Evolutionary conservation across 2,797 vertebrate species (phyloP).

Genomic region (Artibeus lituratus): DNA sequence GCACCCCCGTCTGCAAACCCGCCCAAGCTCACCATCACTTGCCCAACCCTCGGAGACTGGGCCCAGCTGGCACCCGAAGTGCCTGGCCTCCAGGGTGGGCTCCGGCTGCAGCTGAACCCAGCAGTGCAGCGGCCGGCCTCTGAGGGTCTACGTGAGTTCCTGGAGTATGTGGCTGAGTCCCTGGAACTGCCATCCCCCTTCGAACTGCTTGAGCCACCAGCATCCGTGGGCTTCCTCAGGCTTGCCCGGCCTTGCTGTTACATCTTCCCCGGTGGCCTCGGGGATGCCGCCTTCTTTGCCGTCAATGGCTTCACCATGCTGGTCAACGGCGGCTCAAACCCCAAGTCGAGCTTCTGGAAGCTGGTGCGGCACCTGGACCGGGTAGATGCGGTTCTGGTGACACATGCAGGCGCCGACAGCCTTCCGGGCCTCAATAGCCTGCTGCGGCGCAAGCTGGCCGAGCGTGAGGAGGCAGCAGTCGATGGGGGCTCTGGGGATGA

Average conservation of each 20-base stretch:
- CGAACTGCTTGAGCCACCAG: conserved; percentile 91
- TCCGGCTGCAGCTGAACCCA: conserved; percentile 87
- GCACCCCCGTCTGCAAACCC: conserved; percentile 73
- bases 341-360: conserved; percentile 95
- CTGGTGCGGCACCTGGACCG: conserved; percentile 95
- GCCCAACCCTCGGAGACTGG: conserved; percentile 91
- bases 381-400: conserved; percentile 92
- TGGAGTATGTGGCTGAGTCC: conserved; percentile 92
- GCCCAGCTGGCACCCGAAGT: conserved; percentile 81
- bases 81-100: conserved; percentile 83
- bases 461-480: conserved; percentile 82
- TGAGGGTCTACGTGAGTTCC: conserved; percentile 94
- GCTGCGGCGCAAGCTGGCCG: conserved; percentile 90
- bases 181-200: conserved; percentile 91
- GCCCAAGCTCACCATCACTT: conserved; percentile 88
- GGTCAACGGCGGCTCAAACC: conserved; percentile 93
- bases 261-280: conserved; percentile 93
- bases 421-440: conserved; percentile 93
- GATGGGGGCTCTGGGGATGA: conserved; percentile 76
- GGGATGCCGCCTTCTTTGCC: conserved; percentile 93
- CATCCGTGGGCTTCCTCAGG: conserved; percentile 92
- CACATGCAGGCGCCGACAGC: conserved; percentile 91
- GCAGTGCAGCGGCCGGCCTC: conserved; percentile 83
- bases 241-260: conserved; percentile 97
- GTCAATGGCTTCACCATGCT: conserved; percentile 95